A percentile compares a stretch with the other conserved stretches of the same genome.
Conservation (phyloP, 2,113 vertebrate genomes). For the Podocnemis expansa region DNA sequence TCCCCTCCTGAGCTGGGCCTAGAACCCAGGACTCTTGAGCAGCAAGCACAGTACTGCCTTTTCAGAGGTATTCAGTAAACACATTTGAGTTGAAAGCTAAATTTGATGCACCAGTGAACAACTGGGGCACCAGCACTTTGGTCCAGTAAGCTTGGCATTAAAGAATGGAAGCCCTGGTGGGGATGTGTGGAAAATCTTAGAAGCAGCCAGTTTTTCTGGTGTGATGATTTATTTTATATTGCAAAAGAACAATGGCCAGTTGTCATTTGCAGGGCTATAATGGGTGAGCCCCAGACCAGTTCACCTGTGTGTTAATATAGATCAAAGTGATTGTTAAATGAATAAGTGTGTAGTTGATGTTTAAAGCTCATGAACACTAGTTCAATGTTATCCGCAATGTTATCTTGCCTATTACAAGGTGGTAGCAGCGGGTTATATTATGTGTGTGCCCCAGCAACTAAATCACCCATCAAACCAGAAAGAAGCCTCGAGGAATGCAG, state of each 20-base stretch:
- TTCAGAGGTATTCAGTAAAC: background rate
- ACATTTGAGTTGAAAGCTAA: slow-evolving; percentile 16
- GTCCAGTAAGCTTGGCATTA: background rate
- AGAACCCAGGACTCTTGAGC: background rate
- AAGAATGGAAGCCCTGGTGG: background rate
- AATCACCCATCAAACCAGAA: too few relatives aligned
- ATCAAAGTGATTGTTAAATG: too few relatives aligned
- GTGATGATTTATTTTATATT: background rate
- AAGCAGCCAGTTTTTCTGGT: background rate
- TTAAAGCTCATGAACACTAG: too few relatives aligned
- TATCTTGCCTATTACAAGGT: too few relatives aligned
- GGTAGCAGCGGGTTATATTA: too few relatives aligned
- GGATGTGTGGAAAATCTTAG: background rate
- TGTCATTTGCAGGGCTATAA: background rate
- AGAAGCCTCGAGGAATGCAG: too few relatives aligned
- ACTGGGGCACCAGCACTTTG: background rate
- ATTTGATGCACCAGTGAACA: slow-evolving; percentile 15
- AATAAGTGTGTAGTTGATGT: too few relatives aligned
- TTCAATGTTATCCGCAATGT: too few relatives aligned
- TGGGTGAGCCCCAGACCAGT: too few relatives aligned
- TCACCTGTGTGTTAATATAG: too few relatives aligned
- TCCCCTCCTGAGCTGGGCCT: background rate
- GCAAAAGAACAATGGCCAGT: background rate
- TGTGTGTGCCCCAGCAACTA: too few relatives aligned
- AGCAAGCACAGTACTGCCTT: background rate